phyloP scores from a whole-genome alignment of 1,140 invertebrate species.

The Mycetomoellerius zeteki region DNA sequence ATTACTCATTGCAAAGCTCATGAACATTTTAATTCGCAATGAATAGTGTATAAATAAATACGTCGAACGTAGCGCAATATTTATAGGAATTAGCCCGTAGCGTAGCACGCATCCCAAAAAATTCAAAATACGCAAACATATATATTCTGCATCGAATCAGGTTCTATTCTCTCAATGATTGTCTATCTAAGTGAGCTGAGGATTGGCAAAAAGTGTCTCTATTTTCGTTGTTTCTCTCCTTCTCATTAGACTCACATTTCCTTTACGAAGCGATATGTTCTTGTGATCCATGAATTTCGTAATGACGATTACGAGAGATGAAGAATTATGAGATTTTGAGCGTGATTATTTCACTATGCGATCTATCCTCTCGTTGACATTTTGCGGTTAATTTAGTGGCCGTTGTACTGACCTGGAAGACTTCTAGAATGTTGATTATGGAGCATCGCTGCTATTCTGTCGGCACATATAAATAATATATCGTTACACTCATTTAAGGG shows the following conservation, averaged over 20 bases:
- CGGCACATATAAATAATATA: slow-evolving; percentile 18
- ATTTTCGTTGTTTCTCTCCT: neutral
- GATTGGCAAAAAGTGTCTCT: neutral
- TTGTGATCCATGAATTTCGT: slow-evolving; percentile 36
- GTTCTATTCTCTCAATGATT: slow-evolving; percentile 7
- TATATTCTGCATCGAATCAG: neutral
- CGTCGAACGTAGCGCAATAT: slow-evolving; percentile 27
- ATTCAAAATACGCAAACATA: slow-evolving; percentile 4
- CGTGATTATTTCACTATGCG: neutral
- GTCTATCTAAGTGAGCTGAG: slow-evolving; percentile 7
- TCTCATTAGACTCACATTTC: neutral
- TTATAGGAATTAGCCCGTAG: neutral
- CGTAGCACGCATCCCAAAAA: neutral
- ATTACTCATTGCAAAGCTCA: slow-evolving; percentile 8
- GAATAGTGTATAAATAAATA: slow-evolving; percentile 7
- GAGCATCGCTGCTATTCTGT: neutral
- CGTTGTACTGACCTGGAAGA: slow-evolving; percentile 44
- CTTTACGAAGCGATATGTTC: slow-evolving; percentile 47
- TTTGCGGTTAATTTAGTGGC: neutral
- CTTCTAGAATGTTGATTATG: slow-evolving; percentile 30
- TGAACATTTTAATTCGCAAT: neutral
- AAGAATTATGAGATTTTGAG: neutral
- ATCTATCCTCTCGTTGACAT: neutral
- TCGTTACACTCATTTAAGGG: slow-evolving; percentile 34
- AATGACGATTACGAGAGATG: slow-evolving; percentile 3